Percentiles rank a stretch among this genome's conserved stretches.
phyloP scores from a whole-genome alignment of 64 coral and sea anemone species.

The Orbicella faveolata region DNA sequence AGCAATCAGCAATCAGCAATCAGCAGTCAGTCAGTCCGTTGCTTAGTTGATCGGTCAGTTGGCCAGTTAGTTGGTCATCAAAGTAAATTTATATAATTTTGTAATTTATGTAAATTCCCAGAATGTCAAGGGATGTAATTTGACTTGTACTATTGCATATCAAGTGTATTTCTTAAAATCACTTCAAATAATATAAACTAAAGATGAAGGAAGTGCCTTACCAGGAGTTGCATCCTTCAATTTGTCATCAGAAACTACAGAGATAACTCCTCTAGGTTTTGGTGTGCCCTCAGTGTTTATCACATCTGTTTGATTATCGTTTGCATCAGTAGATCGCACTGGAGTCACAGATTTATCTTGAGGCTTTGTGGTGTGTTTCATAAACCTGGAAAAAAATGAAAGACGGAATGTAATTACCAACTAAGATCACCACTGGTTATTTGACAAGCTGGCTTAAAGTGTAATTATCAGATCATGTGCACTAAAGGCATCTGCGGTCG shows the following conservation, averaged over 20 bases:
- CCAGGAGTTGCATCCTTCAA: constrained; percentile 25
- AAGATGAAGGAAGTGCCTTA: neutral
- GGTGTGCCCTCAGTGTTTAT: neutral
- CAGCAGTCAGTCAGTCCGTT: no score
- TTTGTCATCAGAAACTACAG: constrained; percentile 10
- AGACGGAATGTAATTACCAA: neutral
- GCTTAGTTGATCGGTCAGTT: no score
- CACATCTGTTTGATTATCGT: neutral
- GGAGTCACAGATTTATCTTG: neutral
- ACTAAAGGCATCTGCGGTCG: no score
- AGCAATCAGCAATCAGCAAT: no score
- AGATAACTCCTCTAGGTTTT: neutral
- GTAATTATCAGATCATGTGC: no score
- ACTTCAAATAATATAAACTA: neutral
- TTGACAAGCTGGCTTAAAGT: no score
- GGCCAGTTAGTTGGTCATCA: no score
- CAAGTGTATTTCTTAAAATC: neutral
- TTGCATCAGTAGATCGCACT: neutral
- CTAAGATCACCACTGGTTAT: no score
- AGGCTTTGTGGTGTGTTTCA: constrained; percentile 56
- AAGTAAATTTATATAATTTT: no score
- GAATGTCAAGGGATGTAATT: no score
- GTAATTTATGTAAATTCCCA: no score
- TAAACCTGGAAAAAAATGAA: constrained; percentile 44
- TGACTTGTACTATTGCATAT: neutral